phyloP scores from a whole-genome alignment of 2,888 invertebrate species.

The Polyommatus icarus region DNA sequence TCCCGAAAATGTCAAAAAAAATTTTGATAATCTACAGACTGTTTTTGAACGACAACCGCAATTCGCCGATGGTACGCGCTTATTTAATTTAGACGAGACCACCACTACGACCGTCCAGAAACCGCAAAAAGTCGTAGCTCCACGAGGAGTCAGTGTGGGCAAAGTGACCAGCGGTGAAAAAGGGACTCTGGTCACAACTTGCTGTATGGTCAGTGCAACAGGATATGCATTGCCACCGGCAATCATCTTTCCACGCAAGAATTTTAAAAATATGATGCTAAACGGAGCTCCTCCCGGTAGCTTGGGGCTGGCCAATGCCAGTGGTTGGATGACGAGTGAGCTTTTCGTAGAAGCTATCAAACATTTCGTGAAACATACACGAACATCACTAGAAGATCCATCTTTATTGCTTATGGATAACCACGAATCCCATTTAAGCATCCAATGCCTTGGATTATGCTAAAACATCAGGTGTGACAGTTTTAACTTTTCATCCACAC shows the following conservation, averaged over 20 bases:
- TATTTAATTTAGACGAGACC: constrained; percentile 36
- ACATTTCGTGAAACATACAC: constrained; percentile 39
- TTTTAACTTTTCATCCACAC: constrained; percentile 59
- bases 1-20: not conserved
- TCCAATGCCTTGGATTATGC: constrained; percentile 35
- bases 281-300: constrained; percentile 39
- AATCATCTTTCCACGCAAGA: constrained; percentile 40
- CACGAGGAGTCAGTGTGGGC: constrained; percentile 11
- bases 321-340: constrained; percentile 38
- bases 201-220: constrained; percentile 38
- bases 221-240: constrained; percentile 40
- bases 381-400: constrained; percentile 10
- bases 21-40: constrained; percentile 35
- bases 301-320: constrained; percentile 38
- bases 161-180: constrained; percentile 29
- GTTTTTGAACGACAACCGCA: constrained; percentile 32
- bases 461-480: constrained; percentile 36
- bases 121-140: constrained; percentile 28
- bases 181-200: constrained; percentile 39
- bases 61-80: constrained; percentile 28
- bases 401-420: constrained; percentile 35
- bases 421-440: constrained; percentile 35
- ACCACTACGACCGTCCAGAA: constrained; percentile 40
- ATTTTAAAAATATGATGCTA: constrained; percentile 36
- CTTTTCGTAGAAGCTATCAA: constrained; percentile 41